A percentile compares a stretch with the other conserved stretches of the same genome.
Conservation (phyloP, 2,888 invertebrate species). For the Rugalucina vietnamica region DNA sequence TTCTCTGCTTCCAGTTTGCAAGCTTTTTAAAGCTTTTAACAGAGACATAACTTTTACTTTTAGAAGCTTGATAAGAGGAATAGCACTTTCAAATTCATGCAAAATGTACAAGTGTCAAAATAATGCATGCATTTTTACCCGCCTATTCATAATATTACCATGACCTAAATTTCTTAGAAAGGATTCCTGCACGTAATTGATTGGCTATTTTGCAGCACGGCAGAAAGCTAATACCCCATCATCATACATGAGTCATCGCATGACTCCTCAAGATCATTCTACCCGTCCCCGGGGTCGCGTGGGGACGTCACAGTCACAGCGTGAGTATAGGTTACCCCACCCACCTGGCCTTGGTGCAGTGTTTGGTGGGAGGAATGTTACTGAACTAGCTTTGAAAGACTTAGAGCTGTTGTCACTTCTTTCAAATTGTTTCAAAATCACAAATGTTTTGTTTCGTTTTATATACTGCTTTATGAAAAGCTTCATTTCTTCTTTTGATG, state of each 20-base stretch:
- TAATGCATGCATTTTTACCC: not conserved
- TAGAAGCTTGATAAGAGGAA: too few relatives aligned
- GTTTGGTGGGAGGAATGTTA: conserved; percentile 26
- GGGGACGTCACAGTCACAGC: conserved; percentile 96
- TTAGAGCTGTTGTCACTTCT: not conserved
- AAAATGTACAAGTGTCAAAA: too few relatives aligned
- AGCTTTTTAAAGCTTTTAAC: too few relatives aligned
- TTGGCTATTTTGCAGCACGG: conserved; percentile 67
- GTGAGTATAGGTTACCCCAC: conserved; percentile 86
- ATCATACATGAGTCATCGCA: conserved; percentile 61
- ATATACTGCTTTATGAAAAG: too few relatives aligned
- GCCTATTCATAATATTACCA: not conserved
- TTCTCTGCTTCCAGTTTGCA: too few relatives aligned
- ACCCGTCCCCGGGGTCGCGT: conserved; percentile 87
- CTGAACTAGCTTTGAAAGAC: not conserved
- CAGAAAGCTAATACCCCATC: conserved; percentile 69
- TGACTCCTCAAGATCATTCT: conserved; percentile 84
- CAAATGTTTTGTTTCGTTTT: too few relatives aligned
- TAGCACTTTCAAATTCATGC: too few relatives aligned
- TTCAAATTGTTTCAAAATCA: too few relatives aligned
- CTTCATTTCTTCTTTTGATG: too few relatives aligned
- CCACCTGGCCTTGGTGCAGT: conserved; percentile 21
- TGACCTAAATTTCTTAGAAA: not conserved
- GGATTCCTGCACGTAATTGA: not conserved
- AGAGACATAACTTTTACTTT: too few relatives aligned